Base-by-base conservation (phyloP, 2,888 invertebrate genomes). In the Gerosis bhagava region DNA sequence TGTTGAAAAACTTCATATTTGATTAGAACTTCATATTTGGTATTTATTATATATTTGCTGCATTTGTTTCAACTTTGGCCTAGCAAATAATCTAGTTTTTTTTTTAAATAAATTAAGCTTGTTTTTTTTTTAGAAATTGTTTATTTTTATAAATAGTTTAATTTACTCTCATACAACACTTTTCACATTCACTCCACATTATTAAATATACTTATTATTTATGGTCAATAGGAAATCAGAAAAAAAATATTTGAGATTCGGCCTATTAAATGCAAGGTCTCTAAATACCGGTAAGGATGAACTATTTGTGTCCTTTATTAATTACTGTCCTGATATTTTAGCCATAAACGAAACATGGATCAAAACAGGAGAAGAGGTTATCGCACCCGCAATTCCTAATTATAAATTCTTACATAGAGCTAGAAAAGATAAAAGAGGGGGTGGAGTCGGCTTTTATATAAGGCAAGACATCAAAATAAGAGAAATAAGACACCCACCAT, bases 261-360 rank as follows among this genome's bases (percentile, higher is more conserved):
- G 39, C 7, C 3, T 13, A 13, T 5, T 39, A 16, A 37, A 37
- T 16, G 25, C 25, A 3, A 2, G 37, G 7, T 37, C 39, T 7
- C 5, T 39, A 11, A 39, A 39, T 13, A 39, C 28, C 7, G 28
- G 39, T 2, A 5, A 28, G n/a, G 39, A 39, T 19, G 39, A 39
- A 19, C 19, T 39, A 1, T 8, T 11, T 1, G 19, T 19, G 3
- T 3, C 32, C 11, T 10, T 32, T 8, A 17, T 8, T 7, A 19
- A 17, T 6, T 10, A 32, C 10, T 5, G 5, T 3, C 36, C 34
- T 7, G 34, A 43, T 28, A 35, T 43, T 11, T 12, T 35, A 4
- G 35, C 44, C 1, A 12, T 44, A 1, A 44, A 44, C 26, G 44
- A 44, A 29, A 44, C 44, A 5, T 41, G 41, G 41, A 13, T 26